These are phyloP conservation scores for Columbina picui DNA, from an alignment of 2,113 vertebrate species.

Conservation along the genomic window DNA sequence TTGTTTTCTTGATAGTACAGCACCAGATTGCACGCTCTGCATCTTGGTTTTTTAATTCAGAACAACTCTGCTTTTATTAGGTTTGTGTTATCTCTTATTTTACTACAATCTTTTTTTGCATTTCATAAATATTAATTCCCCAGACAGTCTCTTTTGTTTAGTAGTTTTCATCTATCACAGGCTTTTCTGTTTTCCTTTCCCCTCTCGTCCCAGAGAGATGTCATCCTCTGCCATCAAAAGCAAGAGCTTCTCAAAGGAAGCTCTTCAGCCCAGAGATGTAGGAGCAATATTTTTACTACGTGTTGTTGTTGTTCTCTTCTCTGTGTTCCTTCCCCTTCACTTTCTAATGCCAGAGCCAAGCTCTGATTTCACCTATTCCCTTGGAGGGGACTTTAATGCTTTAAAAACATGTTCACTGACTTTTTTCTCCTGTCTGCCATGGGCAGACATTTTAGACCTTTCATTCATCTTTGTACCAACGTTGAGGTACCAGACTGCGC, in stretches of 20 bases:
- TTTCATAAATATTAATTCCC: constrained; percentile 63
- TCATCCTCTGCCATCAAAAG: constrained; percentile 31
- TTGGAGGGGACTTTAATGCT: neutral
- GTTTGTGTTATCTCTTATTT: constrained; percentile 47
- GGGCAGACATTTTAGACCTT: neutral
- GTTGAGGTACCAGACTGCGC: neutral
- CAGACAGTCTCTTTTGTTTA: constrained; percentile 20
- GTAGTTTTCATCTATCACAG: constrained; percentile 34
- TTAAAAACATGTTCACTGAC: neutral
- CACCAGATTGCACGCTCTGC: neutral
- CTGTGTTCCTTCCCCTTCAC: neutral
- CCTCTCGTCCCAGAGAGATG: neutral
- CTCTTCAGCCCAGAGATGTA: neutral
- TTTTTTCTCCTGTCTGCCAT: neutral
- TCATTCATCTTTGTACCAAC: neutral
- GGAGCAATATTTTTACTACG: neutral
- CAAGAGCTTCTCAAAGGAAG: neutral
- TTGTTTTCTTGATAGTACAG: neutral
- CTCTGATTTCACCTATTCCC: neutral
- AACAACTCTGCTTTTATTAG: constrained; percentile 36
- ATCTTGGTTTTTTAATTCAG: neutral
- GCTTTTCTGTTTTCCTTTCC: constrained; percentile 30
- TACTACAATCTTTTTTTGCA: constrained; percentile 13
- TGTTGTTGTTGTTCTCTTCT: neutral
- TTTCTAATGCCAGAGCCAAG: neutral